phyloP scores from a whole-genome alignment of 2,113 vertebrate genomes.

The Gallinago jamesoni region DNA sequence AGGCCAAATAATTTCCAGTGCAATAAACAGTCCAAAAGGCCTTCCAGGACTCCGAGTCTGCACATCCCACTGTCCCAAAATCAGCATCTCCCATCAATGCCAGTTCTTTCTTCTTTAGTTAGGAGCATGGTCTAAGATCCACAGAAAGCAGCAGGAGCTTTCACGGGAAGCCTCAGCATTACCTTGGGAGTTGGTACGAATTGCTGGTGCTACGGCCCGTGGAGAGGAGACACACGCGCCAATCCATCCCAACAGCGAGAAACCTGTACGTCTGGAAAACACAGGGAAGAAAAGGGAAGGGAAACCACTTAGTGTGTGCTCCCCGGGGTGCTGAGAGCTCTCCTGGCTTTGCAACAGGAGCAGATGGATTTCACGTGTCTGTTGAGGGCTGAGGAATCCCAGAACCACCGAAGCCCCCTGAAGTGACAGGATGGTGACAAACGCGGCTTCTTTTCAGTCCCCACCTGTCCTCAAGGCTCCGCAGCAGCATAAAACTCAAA shows the following conservation, averaged over 20 bases:
- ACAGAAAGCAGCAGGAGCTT: neutral
- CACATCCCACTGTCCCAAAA: neutral
- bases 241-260: neutral
- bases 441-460: no score
- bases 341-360: neutral
- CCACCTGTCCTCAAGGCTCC: neutral
- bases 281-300: neutral
- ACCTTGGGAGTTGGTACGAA: neutral
- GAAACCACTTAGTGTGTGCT: neutral
- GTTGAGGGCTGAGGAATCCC: neutral
- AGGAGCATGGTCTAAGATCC: neutral
- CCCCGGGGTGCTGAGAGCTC: neutral
- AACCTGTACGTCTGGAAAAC: fast-evolving
- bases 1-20: neutral
- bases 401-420: neutral
- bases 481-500: neutral
- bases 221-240: neutral
- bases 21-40: neutral
- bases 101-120: neutral
- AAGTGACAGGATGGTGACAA: no score
- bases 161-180: neutral
- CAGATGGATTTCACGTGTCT: neutral
- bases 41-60: neutral
- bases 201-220: fast-evolving
- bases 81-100: neutral